Evolutionary conservation across 2,888 invertebrate genomes (phyloP).

Genomic region (Steromphala cineraria): DNA sequence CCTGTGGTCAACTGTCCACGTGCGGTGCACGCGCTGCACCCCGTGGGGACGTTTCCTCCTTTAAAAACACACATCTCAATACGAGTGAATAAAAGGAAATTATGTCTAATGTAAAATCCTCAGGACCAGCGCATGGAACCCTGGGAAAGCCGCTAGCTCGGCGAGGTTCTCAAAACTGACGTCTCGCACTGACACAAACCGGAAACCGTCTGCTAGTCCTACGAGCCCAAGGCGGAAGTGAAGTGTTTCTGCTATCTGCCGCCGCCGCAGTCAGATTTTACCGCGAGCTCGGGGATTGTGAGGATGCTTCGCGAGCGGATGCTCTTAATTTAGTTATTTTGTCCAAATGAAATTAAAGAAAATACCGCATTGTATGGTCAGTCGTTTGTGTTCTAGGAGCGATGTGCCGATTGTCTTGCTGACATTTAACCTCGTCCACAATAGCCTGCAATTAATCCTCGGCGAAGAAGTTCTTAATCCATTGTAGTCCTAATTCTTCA

Average conservation of each 20-base stretch:
- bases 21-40: background rate
- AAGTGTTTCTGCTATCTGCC: constrained; percentile 37
- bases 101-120: constrained; percentile 18
- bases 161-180: background rate
- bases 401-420: background rate
- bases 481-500: background rate
- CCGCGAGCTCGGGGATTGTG: background rate
- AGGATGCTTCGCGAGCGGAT: constrained; percentile 18
- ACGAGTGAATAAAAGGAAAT: constrained; percentile 14
- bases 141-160: background rate
- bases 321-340: constrained; percentile 35
- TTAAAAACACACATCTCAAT: constrained; percentile 19
- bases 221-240: constrained; percentile 34
- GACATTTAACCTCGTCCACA: background rate
- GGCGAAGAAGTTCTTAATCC: background rate
- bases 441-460: background rate
- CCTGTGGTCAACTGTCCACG: background rate
- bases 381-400: background rate
- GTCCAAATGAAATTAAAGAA: constrained; percentile 26
- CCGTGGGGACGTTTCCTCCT: constrained; percentile 9
- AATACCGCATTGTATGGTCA: constrained; percentile 15
- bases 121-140: background rate
- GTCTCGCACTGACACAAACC: constrained; percentile 34
- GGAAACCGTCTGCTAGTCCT: constrained; percentile 33
- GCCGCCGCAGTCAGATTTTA: constrained; percentile 7